These are phyloP conservation scores for Drosophila putrida DNA, from an alignment of 2,888 invertebrate genomes.

Conservation along the genomic window DNA sequence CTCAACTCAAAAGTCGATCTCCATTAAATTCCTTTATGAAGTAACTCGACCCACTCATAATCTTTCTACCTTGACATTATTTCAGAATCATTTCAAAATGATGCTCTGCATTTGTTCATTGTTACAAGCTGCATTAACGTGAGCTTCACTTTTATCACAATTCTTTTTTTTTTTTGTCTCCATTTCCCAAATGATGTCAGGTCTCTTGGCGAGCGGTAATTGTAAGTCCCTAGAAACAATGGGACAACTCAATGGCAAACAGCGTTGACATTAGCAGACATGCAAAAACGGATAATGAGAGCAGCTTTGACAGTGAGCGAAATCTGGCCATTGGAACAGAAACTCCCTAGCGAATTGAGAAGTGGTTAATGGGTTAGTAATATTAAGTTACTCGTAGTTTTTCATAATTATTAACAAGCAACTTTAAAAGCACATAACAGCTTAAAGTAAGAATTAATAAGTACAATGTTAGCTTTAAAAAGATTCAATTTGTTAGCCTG, in stretches of 20 bases:
- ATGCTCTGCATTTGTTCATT: constrained; percentile 44
- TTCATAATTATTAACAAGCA: neutral
- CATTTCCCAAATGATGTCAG: constrained; percentile 52
- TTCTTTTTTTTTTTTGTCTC: neutral
- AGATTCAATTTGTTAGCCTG: neutral
- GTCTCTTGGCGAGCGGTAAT: constrained; percentile 29
- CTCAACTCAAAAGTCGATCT: neutral
- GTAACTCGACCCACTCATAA: neutral
- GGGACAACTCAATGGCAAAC: constrained; percentile 22
- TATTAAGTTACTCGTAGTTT: neutral
- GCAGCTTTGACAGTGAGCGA: constrained; percentile 8
- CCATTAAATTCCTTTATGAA: neutral
- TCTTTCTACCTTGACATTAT: constrained; percentile 64
- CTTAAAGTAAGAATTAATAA: neutral
- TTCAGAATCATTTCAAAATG: constrained; percentile 50
- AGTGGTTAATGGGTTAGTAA: neutral
- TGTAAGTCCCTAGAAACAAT: constrained; percentile 29
- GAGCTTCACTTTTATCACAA: constrained; percentile 3
- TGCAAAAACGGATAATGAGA: constrained; percentile 48
- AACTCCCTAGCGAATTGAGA: constrained; percentile 29
- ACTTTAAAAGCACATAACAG: neutral
- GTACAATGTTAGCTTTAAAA: neutral
- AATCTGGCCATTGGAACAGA: constrained; percentile 4
- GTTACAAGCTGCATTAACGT: constrained; percentile 26
- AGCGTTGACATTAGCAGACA: constrained; percentile 57